Conservation (phyloP, 2,113 vertebrate genomes). For the Catharus fuscescens region DNA sequence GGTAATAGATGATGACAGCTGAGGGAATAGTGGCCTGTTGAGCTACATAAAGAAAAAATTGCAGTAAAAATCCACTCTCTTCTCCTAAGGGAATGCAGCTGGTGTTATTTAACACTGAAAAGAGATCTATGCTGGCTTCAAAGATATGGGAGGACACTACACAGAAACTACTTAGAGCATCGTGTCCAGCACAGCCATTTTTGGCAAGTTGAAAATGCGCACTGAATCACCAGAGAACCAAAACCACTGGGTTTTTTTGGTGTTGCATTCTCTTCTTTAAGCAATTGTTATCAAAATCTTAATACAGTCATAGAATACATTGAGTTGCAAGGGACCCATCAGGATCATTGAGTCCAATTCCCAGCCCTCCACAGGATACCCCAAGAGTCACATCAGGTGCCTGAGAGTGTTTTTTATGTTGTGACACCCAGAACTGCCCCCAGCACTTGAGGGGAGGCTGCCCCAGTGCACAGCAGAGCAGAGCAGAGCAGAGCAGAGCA, state of each 20-base stretch:
- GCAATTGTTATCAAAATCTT: background rate
- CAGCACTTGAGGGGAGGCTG: rapidly evolving
- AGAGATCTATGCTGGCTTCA: background rate
- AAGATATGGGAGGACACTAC: background rate
- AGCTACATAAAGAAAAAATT: background rate
- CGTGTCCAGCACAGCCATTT: background rate
- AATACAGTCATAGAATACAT: background rate
- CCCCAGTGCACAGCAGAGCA: background rate
- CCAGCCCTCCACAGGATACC: background rate
- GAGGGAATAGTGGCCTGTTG: background rate
- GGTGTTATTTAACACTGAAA: background rate
- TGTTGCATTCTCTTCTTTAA: background rate
- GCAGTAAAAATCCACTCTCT: background rate
- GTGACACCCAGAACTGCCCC: background rate
- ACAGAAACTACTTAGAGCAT: background rate
- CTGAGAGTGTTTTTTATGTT: rapidly evolving
- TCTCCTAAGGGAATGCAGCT: background rate
- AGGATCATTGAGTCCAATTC: background rate
- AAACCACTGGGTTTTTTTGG: background rate
- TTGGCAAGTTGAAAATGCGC: background rate
- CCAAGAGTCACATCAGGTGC: background rate
- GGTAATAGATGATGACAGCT: background rate
- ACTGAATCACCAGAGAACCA: background rate
- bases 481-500: background rate
- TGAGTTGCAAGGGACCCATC: background rate